These are phyloP conservation scores for Pterocles burchelli DNA, from an alignment of 2,113 vertebrate genomes.

Conservation along the genomic window DNA sequence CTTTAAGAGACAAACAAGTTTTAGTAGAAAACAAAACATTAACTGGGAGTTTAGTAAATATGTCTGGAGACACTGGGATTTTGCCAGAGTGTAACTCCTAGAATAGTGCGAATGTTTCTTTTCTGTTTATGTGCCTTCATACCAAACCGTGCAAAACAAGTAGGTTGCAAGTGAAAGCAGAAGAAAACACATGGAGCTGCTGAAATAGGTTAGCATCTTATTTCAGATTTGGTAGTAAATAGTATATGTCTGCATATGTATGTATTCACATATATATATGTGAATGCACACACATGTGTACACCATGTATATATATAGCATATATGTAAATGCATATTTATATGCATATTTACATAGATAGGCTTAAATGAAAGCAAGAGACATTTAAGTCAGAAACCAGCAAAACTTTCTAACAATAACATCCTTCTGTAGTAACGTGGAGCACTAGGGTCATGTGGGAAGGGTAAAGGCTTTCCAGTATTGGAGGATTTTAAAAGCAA, in stretches of 20 bases:
- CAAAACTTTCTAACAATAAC: background rate
- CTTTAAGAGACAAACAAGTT: background rate
- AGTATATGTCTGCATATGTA: too few relatives aligned
- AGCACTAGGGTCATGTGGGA: background rate
- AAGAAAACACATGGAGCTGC: background rate
- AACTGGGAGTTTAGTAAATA: slow-evolving; percentile 5
- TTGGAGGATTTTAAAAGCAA: background rate
- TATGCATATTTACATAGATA: background rate
- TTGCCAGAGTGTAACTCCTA: slow-evolving; percentile 28
- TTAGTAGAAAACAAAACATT: background rate
- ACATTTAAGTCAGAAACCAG: background rate
- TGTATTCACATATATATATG: background rate
- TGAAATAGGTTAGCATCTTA: background rate
- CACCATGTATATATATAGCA: background rate
- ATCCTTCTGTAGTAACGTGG: background rate
- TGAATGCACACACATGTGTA: background rate
- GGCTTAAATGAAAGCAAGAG: background rate
- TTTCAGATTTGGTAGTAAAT: background rate
- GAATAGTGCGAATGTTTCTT: slow-evolving; percentile 3
- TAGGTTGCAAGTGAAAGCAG: slow-evolving; percentile 14
- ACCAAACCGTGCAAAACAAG: slow-evolving; percentile 10
- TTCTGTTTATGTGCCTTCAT: slow-evolving; percentile 6
- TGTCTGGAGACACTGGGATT: slow-evolving; percentile 16
- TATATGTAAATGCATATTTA: background rate
- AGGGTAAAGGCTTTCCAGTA: background rate